Base-by-base conservation (phyloP, 2,113 vertebrate genomes). In the Ameiurus melas region DNA sequence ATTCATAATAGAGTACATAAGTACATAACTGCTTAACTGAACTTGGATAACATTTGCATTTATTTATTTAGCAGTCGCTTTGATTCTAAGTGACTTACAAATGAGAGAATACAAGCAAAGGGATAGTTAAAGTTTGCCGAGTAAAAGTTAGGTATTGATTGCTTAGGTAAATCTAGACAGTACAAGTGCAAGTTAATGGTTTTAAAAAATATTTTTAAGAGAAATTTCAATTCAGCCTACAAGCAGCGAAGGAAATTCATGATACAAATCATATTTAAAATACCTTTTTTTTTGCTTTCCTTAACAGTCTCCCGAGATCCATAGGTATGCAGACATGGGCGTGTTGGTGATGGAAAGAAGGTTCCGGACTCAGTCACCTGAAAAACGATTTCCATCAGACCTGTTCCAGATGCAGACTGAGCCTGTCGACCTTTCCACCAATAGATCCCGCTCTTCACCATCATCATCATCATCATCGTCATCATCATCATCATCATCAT, bases 401-500 rank as follows among this genome's bases (percentile, higher is more conserved):
- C 96, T 96, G 93, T 97, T 96, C 92, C 97, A 97, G 92, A 96
- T 96, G 88, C 97, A 97, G 92, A 97, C 96, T 92, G 97, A 97
- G 94, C 97, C 97, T 84, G 97, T 97, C 93, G 97, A 97, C 95
- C 96, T 97, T 92, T 97, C 97, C 79, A 97, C 97, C 94, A 96
- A 97, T 93, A 97, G 95, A 96, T 96, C 96, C 93, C 94, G 97
- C 90, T 94, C 94, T 25, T 95, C 96, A 1, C 92, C 91, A 0
- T 96, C 96, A 66, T 87, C 83, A 20, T 81, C 80, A 4, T 83
- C 87, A 7, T 95, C 96, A 79, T 96, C 95, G 83, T 96, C 39
- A 43, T 43, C 39, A 43, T 43, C 39, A 43, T 43, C 39, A 43
- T 43, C 39, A 43, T 43, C 39, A 43, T 43, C 39, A 43, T 78